A percentile compares a stretch with the other conserved stretches of the same genome.
Evolutionary conservation across 2,888 invertebrate species (phyloP).

Genomic region (Pardosa pseudoannulata): DNA sequence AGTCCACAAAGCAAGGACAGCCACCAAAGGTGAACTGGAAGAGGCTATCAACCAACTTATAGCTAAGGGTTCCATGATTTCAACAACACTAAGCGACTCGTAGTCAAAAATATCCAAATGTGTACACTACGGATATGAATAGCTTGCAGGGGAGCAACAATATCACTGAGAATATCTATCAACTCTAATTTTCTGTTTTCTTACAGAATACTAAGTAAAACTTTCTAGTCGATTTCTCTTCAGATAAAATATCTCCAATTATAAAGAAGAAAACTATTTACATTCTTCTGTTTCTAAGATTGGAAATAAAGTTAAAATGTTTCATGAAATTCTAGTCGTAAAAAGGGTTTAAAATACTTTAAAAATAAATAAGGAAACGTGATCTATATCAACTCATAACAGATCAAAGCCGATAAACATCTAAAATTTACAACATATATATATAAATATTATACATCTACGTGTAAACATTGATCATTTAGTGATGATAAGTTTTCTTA

Average conservation of each 20-base stretch:
- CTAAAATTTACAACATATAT: background rate
- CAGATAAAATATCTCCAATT: constrained; percentile 1
- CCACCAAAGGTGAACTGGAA: constrained; percentile 79
- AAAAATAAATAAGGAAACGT: background rate
- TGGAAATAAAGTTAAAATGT: too few relatives aligned
- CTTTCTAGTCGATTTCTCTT: background rate
- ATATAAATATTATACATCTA: background rate
- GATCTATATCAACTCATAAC: background rate
- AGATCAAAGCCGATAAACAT: background rate
- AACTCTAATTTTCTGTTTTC: too few relatives aligned
- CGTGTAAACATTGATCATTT: constrained; percentile 27
- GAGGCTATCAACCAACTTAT: constrained; percentile 77
- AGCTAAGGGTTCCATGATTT: constrained; percentile 73
- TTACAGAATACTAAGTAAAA: background rate
- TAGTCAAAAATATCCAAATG: background rate
- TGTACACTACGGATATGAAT: background rate
- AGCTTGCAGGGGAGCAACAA: background rate
- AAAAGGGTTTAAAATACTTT: background rate
- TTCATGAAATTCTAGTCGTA: background rate
- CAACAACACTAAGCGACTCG: background rate
- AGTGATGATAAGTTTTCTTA: constrained; percentile 46
- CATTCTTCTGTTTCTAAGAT: background rate
- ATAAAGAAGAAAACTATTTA: background rate
- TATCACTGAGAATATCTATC: too few relatives aligned
- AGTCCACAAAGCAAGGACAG: constrained; percentile 77